Conservation (phyloP, 2,888 invertebrate species). For the Dromius quadrimaculatus region DNA sequence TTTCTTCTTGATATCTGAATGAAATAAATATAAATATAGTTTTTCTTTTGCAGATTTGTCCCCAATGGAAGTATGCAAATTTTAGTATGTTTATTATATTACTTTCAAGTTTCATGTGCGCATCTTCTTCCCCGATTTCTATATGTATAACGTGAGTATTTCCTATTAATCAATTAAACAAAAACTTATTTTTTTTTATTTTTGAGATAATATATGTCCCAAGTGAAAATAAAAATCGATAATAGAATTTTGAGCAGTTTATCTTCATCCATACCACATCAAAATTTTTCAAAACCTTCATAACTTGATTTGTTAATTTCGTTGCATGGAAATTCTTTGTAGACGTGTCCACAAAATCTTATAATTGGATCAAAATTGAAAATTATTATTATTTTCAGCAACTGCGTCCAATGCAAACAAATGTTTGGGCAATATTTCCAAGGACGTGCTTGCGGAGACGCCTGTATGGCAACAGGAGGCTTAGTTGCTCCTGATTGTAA, state of each 20-base stretch:
- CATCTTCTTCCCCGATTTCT: slow-evolving; percentile 48
- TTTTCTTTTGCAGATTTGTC: slow-evolving; percentile 25
- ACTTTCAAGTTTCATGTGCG: slow-evolving; percentile 29
- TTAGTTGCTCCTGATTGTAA: slow-evolving; percentile 86
- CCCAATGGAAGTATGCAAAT: slow-evolving; percentile 13
- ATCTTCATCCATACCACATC: no score
- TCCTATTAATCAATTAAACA: background rate
- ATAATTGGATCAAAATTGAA: no score
- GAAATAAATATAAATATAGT: slow-evolving; percentile 4
- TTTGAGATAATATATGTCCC: no score
- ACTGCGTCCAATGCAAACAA: slow-evolving; percentile 91
- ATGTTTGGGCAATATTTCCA: slow-evolving; percentile 90
- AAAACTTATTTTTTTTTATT: slow-evolving; percentile 51
- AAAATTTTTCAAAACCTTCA: no score
- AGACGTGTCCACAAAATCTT: slow-evolving; percentile 68
- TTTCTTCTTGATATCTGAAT: background rate
- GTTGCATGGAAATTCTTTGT: slow-evolving; percentile 69
- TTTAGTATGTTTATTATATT: slow-evolving; percentile 47
- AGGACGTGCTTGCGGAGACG: slow-evolving; percentile 86
- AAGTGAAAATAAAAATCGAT: no score
- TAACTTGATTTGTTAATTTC: slow-evolving; percentile 68
- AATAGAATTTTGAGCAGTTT: no score
- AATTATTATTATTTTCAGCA: slow-evolving; percentile 73
- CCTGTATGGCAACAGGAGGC: slow-evolving; percentile 85
- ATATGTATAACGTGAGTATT: slow-evolving; percentile 56